phyloP scores from a whole-genome alignment of 1,140 invertebrate species.

The Eurosta solidaginis region DNA sequence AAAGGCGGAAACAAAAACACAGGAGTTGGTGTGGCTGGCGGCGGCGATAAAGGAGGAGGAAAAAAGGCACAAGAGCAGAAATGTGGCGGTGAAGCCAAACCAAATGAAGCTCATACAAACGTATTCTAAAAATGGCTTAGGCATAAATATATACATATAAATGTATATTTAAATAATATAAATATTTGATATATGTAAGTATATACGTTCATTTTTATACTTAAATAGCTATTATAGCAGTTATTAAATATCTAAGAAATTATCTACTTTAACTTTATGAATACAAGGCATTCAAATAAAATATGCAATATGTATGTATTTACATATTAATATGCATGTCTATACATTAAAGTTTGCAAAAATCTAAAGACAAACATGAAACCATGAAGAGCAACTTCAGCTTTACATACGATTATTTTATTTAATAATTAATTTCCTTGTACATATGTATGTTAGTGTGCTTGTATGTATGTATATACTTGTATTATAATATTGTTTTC shows the following conservation, averaged over 20 bases:
- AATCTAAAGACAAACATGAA: background rate
- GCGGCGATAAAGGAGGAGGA: slow-evolving; percentile 47
- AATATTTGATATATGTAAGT: background rate
- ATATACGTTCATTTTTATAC: too few species aligned
- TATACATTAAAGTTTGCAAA: background rate
- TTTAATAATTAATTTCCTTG: too few species aligned
- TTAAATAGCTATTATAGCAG: background rate
- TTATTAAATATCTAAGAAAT: background rate
- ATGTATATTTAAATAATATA: background rate
- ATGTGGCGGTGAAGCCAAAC: slow-evolving; percentile 37
- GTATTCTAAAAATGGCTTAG: too few species aligned
- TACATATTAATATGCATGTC: background rate
- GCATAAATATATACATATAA: too few species aligned
- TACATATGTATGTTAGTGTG: too few species aligned
- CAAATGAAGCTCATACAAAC: too few species aligned
- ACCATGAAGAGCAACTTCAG: background rate
- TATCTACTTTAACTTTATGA: background rate
- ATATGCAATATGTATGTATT: too few species aligned
- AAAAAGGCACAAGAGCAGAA: slow-evolving; percentile 56
- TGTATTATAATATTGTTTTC: too few species aligned
- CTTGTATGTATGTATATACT: too few species aligned
- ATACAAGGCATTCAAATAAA: background rate
- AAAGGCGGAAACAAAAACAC: slow-evolving; percentile 47
- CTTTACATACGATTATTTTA: background rate
- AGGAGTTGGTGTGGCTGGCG: slow-evolving; percentile 36